phyloP scores from a whole-genome alignment of 2,113 vertebrate genomes.

The Pituophis catenifer region DNA sequence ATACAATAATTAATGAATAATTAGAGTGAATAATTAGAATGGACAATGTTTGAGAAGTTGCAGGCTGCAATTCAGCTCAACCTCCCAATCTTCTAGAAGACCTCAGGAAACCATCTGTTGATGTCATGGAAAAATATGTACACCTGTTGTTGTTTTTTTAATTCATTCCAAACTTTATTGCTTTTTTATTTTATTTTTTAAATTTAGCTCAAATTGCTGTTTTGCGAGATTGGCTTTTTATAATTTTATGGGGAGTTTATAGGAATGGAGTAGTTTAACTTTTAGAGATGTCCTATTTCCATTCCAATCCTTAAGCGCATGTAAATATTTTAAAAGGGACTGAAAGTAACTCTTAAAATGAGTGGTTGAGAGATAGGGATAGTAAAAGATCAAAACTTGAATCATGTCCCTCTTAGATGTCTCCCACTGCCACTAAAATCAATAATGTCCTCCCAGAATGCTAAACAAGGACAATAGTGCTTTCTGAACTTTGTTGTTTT shows the following conservation, averaged over 20 bases:
- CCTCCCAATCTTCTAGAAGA: neutral
- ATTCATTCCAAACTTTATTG: neutral
- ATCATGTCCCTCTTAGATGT: neutral
- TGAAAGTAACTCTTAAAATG: neutral
- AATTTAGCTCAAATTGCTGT: neutral
- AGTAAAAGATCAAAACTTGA: neutral
- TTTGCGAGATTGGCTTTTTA: neutral
- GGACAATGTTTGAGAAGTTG: neutral
- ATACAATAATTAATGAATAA: neutral
- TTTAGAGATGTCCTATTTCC: neutral
- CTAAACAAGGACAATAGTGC: neutral
- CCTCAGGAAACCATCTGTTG: neutral
- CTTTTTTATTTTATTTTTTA: neutral
- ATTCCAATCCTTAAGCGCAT: neutral
- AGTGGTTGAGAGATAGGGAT: neutral
- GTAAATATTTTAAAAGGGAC: neutral
- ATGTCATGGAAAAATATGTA: neutral
- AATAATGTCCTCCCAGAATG: neutral
- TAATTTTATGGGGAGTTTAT: neutral
- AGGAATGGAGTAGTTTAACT: neutral
- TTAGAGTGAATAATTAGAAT: neutral
- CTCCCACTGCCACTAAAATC: neutral
- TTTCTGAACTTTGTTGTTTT: neutral
- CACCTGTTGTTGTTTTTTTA: neutral
- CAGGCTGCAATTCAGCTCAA: neutral